Percentiles rank a stretch among this genome's conserved stretches.
Evolutionary conservation across 2,797 vertebrate genomes (phyloP).

Genomic region (Rachycentron canadum): DNA sequence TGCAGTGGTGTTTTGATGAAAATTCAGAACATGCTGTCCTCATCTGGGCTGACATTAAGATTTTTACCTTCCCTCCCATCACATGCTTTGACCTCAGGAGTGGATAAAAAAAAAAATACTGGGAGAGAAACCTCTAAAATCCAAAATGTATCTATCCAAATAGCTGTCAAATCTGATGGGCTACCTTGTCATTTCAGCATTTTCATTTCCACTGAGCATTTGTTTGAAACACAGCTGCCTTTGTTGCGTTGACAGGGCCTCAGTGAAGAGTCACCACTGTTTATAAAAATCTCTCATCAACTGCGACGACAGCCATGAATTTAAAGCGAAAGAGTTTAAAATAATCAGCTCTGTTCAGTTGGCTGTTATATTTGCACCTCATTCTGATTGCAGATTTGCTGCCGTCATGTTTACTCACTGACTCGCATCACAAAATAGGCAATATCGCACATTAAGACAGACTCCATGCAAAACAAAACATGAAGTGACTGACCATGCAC

Average conservation of each 20-base stretch:
- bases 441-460: background rate
- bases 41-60: background rate
- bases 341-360: constrained; percentile 4
- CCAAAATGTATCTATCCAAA: background rate
- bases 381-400: constrained; percentile 16
- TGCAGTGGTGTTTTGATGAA: background rate
- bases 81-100: background rate
- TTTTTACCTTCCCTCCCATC: background rate
- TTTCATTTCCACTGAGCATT: constrained; percentile 11
- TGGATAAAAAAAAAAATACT: background rate
- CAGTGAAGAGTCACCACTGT: constrained; percentile 1
- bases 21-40: background rate
- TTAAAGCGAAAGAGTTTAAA: constrained; percentile 19
- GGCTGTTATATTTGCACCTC: constrained; percentile 12
- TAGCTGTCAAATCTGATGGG: constrained; percentile 11
- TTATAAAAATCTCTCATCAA: constrained; percentile 18
- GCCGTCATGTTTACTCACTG: constrained; percentile 19
- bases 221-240: constrained; percentile 25
- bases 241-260: constrained; percentile 1
- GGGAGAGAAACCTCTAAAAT: background rate
- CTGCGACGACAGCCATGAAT: constrained; percentile 17
- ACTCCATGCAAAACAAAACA: background rate
- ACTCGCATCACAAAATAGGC: background rate
- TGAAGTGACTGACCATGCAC: background rate
- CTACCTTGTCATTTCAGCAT: background rate